Conservation (phyloP, 2,797 vertebrate genomes). For the Mormyrops attenuatus region DNA sequence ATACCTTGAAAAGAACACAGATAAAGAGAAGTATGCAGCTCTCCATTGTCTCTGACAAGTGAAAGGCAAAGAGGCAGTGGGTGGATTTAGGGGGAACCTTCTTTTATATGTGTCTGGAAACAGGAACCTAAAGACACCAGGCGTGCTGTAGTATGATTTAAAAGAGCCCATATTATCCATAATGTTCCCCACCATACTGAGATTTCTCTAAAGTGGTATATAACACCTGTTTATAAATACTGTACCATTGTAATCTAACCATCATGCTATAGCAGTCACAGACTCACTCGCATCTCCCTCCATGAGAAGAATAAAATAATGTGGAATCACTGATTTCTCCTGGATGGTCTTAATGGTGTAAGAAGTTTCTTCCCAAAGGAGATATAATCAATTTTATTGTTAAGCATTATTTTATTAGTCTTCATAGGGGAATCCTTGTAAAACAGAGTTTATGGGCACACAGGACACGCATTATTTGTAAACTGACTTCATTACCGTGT, state of each 20-base stretch:
- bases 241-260: background rate
- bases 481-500: background rate
- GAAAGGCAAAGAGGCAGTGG: background rate
- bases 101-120: background rate
- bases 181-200: background rate
- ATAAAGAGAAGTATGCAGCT: background rate
- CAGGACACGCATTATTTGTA: background rate
- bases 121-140: background rate
- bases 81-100: background rate
- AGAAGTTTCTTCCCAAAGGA: background rate
- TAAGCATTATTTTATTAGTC: background rate
- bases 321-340: background rate
- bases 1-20: conserved; percentile 3
- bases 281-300: background rate
- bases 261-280: background rate
- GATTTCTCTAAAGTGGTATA: background rate
- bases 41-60: background rate
- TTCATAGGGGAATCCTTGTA: background rate
- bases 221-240: background rate
- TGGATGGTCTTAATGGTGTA: background rate
- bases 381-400: background rate
- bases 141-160: background rate
- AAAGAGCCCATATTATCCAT: background rate
- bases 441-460: background rate
- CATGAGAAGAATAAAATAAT: background rate